These are phyloP conservation scores for Remorina albescens DNA, from an alignment of 2,797 vertebrate genomes.

Conservation along the genomic window DNA sequence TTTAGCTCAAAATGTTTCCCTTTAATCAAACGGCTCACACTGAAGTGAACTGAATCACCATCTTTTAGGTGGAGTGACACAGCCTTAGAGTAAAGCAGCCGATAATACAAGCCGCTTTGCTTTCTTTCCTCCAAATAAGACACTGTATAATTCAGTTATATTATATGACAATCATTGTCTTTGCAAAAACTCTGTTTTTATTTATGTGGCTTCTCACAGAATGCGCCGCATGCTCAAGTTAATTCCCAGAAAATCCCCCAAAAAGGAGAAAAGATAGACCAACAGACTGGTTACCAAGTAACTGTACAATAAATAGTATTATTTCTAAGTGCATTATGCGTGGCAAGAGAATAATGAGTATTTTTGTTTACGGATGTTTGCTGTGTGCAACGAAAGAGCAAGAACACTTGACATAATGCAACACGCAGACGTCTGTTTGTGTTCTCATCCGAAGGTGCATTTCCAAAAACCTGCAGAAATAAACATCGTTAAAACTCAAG, in stretches of 20 bases:
- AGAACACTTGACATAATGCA: slow-evolving; percentile 9
- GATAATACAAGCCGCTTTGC: neutral
- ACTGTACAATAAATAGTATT: neutral
- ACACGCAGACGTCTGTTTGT: slow-evolving; percentile 27
- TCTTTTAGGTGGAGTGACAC: neutral
- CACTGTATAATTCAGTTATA: neutral
- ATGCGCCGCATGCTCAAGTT: neutral
- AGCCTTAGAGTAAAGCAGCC: neutral
- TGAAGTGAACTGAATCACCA: neutral
- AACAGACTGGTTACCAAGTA: neutral
- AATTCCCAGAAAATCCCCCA: neutral
- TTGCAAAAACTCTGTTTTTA: neutral
- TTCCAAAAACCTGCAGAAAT: slow-evolving; percentile 43
- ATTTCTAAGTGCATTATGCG: slow-evolving; percentile 9
- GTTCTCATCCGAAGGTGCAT: slow-evolving; percentile 32
- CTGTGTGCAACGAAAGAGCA: slow-evolving; percentile 11
- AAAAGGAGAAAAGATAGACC: neutral
- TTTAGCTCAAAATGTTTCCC: neutral
- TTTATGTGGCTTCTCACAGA: neutral
- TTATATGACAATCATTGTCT: neutral
- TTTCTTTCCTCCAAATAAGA: neutral
- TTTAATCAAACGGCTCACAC: neutral
- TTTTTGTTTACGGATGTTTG: slow-evolving; percentile 28
- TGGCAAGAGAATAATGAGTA: slow-evolving; percentile 3
- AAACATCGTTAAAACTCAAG: slow-evolving; percentile 61